phyloP scores from a whole-genome alignment of 2,888 invertebrate species.

The Galerucella calmariensis region DNA sequence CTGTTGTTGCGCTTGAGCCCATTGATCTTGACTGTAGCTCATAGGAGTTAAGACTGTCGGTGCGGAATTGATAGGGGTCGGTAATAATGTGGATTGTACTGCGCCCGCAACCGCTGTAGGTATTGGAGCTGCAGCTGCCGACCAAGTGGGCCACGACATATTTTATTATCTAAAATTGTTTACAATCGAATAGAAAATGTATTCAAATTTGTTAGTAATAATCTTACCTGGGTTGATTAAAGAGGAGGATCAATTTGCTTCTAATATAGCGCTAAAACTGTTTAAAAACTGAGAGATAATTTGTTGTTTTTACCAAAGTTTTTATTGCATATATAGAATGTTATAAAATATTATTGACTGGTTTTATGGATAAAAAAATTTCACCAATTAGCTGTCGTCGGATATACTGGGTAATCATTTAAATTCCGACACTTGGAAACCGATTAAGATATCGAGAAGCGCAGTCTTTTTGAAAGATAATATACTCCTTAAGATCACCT shows the following conservation, averaged over 20 bases:
- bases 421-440: no score
- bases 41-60: constrained; percentile 52
- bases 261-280: constrained; percentile 29
- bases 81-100: constrained; percentile 43
- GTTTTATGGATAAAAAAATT: neutral
- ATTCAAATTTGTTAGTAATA: neutral
- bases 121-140: constrained; percentile 48
- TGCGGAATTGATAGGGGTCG: constrained; percentile 46
- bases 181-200: neutral
- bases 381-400: no score
- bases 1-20: constrained; percentile 77
- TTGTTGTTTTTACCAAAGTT: neutral
- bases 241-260: constrained; percentile 6
- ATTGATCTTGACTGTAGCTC: constrained; percentile 73
- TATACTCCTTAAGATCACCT: no score
- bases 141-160: constrained; percentile 64
- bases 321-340: neutral
- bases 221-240: neutral
- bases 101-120: constrained; percentile 48
- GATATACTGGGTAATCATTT: no score
- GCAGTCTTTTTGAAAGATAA: no score
- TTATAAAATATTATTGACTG: neutral
- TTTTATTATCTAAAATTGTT: constrained; percentile 38
- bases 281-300: constrained; percentile 31
- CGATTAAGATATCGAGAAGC: no score